These are phyloP conservation scores for Neogale vison DNA, from an alignment of 2,113 vertebrate genomes.

Conservation along the genomic window DNA sequence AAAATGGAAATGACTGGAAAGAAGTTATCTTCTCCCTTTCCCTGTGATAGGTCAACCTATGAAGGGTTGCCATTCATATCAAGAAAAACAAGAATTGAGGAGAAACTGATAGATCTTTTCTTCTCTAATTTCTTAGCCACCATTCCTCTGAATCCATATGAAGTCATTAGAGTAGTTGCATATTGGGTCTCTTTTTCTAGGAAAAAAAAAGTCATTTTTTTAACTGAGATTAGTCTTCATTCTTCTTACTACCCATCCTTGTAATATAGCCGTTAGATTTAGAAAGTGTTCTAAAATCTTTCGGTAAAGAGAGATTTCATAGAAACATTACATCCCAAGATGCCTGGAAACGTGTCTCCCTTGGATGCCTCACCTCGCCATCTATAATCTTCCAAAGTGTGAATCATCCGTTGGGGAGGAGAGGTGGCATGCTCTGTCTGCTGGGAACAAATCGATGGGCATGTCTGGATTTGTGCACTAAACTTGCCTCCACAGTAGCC, in stretches of 20 bases:
- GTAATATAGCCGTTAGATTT: not conserved
- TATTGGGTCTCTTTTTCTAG: not conserved
- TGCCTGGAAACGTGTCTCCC: not conserved
- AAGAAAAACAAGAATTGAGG: not conserved
- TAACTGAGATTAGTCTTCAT: not conserved
- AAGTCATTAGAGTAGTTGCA: not conserved
- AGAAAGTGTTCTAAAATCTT: not conserved
- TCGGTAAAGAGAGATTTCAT: not conserved
- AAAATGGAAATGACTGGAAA: slow-evolving; percentile 15
- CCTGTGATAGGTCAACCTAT: not conserved
- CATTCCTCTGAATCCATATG: not conserved
- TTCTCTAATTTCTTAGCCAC: not conserved
- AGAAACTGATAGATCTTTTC: not conserved
- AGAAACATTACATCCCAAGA: not conserved
- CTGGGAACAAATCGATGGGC: slow-evolving; percentile 14
- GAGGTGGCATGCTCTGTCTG: not conserved
- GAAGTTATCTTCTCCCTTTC: not conserved
- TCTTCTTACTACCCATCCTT: not conserved
- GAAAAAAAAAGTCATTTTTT: not conserved
- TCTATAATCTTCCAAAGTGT: not conserved
- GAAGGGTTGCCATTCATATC: not conserved
- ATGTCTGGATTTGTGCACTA: not conserved
- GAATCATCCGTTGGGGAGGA: not conserved
- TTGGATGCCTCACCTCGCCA: not conserved
- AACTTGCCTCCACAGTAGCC: not conserved